Conservation (phyloP, 2,888 invertebrate genomes). For the Auanema sp. region DNA sequence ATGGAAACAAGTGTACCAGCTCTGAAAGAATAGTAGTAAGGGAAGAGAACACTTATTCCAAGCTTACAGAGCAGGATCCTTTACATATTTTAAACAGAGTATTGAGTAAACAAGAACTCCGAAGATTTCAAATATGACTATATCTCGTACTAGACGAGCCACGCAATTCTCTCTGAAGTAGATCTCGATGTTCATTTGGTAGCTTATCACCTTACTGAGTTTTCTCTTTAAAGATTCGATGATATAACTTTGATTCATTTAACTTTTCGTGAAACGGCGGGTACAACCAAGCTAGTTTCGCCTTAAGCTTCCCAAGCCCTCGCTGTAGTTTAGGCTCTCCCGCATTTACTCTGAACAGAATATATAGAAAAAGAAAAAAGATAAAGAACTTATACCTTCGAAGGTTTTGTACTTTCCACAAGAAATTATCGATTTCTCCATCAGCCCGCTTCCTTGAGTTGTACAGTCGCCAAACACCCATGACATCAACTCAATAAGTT, state of each 20-base stretch:
- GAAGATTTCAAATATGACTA: constrained; percentile 37
- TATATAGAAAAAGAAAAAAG: too few relatives aligned
- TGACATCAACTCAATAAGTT: too few relatives aligned
- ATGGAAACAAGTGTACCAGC: constrained; percentile 36
- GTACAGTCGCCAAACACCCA: too few relatives aligned
- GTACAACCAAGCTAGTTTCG: constrained; percentile 18
- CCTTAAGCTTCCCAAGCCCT: constrained; percentile 16
- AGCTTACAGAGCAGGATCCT: constrained; percentile 33
- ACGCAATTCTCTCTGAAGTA: constrained; percentile 22
- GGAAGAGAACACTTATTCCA: neutral
- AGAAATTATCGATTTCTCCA: constrained; percentile 21
- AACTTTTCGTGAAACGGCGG: constrained; percentile 25
- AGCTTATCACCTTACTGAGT: constrained; percentile 6
- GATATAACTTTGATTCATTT: constrained; percentile 18
- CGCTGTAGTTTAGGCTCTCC: constrained; percentile 7
- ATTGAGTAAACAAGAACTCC: constrained; percentile 45
- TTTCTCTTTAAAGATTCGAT: constrained; percentile 21
- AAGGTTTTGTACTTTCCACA: constrained; percentile 25
- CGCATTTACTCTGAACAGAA: too few relatives aligned
- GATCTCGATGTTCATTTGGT: neutral
- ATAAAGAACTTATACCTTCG: too few relatives aligned
- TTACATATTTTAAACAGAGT: constrained; percentile 47
- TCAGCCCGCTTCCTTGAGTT: constrained; percentile 11
- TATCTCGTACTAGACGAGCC: constrained; percentile 23
- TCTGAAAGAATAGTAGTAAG: constrained; percentile 26